Evolutionary conservation across 2,797 vertebrate species (phyloP).

Genomic region (Coregonus suidteri): DNA sequence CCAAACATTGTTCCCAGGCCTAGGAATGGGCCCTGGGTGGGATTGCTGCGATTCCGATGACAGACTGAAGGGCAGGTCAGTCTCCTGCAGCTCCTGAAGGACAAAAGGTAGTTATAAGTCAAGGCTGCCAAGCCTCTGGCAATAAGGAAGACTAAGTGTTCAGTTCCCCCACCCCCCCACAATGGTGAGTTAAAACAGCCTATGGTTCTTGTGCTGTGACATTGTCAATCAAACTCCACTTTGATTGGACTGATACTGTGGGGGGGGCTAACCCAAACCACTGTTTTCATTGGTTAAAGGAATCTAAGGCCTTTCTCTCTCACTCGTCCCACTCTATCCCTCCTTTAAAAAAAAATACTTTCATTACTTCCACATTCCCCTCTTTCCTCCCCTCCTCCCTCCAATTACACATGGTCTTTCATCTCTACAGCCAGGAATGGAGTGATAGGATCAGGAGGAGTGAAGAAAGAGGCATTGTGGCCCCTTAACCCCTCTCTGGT

Average conservation of each 20-base stretch:
- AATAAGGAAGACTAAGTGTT: constrained; percentile 68
- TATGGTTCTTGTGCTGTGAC: constrained; percentile 65
- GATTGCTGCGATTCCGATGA: constrained; percentile 58
- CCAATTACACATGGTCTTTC: constrained; percentile 79
- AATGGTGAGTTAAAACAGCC: constrained; percentile 74
- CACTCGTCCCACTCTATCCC: constrained; percentile 44
- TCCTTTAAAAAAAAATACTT: constrained; percentile 12
- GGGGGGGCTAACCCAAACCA: constrained; percentile 28
- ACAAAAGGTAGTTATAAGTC: constrained; percentile 75
- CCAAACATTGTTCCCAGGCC: constrained; percentile 52
- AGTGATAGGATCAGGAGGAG: constrained; percentile 80
- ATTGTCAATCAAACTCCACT: constrained; percentile 73
- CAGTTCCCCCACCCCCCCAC: constrained; percentile 48
- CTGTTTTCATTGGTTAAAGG: constrained; percentile 75
- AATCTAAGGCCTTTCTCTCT: constrained; percentile 74
- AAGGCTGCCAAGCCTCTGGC: constrained; percentile 33
- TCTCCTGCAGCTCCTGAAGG: constrained; percentile 69
- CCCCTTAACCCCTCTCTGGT: constrained; percentile 54
- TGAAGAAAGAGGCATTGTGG: constrained; percentile 80
- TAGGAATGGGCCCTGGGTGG: constrained; percentile 56
- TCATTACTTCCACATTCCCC: constrained; percentile 36
- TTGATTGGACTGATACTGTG: constrained; percentile 50
- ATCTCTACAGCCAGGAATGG: constrained; percentile 77
- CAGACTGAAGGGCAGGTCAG: constrained; percentile 69
- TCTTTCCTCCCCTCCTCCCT: constrained; percentile 50